phyloP scores from a whole-genome alignment of 2,888 invertebrate species.

The Branchinecta sandiegonensis region DNA sequence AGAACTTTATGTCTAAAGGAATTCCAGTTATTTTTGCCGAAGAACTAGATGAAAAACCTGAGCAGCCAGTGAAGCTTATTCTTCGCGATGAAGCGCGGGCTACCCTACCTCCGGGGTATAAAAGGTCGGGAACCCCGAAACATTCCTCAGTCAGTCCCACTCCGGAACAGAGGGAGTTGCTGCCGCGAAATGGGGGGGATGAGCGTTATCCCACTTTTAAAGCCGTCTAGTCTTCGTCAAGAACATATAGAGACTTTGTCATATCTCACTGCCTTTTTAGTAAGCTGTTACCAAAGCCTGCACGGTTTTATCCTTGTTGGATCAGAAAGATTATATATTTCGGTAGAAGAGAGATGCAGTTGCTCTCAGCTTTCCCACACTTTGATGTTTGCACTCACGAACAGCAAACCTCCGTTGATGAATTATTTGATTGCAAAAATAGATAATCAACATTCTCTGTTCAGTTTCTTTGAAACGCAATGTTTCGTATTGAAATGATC shows the following conservation, averaged over 20 bases:
- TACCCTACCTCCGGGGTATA: background rate
- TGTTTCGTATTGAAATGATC: too few relatives aligned
- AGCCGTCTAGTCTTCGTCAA: conserved; percentile 13
- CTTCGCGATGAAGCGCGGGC: background rate
- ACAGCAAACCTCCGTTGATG: too few relatives aligned
- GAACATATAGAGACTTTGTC: background rate
- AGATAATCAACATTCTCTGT: too few relatives aligned
- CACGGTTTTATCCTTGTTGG: too few relatives aligned
- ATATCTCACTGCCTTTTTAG: conserved; percentile 13
- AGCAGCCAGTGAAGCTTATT: conserved; percentile 2
- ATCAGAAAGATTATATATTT: too few relatives aligned
- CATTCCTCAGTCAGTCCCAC: conserved; percentile 10
- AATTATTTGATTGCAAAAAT: too few relatives aligned
- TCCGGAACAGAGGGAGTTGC: conserved; percentile 12
- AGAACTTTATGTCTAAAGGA: conserved; percentile 38
- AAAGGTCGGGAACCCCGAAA: conserved; percentile 11
- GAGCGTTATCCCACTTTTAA: conserved; percentile 11
- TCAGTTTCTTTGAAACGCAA: too few relatives aligned
- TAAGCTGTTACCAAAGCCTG: too few relatives aligned
- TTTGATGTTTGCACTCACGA: too few relatives aligned
- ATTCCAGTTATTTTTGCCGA: conserved; percentile 90
- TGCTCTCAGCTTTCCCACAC: too few relatives aligned
- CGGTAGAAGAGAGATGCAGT: too few relatives aligned
- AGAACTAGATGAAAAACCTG: conserved; percentile 79
- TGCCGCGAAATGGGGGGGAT: conserved; percentile 3